Evolutionary conservation across 2,888 invertebrate species (phyloP).

Genomic region (Deilephila porcellus): DNA sequence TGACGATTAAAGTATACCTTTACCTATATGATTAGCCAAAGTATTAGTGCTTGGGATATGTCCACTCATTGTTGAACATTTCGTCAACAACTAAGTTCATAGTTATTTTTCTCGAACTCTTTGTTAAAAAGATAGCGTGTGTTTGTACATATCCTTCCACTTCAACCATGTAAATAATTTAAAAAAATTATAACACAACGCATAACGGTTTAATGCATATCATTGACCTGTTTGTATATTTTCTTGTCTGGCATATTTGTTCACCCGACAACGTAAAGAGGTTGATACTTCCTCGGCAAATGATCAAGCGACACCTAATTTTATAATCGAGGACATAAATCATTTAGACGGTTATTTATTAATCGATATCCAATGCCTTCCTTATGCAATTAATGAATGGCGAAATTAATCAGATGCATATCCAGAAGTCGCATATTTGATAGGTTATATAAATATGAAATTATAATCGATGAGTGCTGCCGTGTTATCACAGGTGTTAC

Average conservation of each 20-base stretch:
- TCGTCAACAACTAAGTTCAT: too few relatives aligned
- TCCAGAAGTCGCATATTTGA: conserved; percentile 1
- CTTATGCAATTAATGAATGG: not conserved
- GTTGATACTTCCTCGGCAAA: not conserved
- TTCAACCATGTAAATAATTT: not conserved
- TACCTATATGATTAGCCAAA: too few relatives aligned
- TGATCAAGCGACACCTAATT: not conserved
- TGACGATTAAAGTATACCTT: too few relatives aligned
- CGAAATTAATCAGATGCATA: conserved; percentile 1
- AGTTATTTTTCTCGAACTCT: too few relatives aligned
- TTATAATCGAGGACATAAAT: not conserved
- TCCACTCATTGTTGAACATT: too few relatives aligned
- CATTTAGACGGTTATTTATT: not conserved
- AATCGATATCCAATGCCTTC: not conserved
- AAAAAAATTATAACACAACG: too few relatives aligned
- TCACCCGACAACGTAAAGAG: not conserved
- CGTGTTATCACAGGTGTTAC: not conserved
- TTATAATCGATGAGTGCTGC: not conserved
- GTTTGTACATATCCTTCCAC: too few relatives aligned
- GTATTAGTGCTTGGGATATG: too few relatives aligned
- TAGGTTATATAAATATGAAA: not conserved
- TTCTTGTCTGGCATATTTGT: not conserved
- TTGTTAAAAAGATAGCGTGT: too few relatives aligned
- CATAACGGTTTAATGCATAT: too few relatives aligned
- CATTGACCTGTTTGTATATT: not conserved